phyloP scores from a whole-genome alignment of 2,797 vertebrate genomes.

The Hydrocynus forskahlii region DNA sequence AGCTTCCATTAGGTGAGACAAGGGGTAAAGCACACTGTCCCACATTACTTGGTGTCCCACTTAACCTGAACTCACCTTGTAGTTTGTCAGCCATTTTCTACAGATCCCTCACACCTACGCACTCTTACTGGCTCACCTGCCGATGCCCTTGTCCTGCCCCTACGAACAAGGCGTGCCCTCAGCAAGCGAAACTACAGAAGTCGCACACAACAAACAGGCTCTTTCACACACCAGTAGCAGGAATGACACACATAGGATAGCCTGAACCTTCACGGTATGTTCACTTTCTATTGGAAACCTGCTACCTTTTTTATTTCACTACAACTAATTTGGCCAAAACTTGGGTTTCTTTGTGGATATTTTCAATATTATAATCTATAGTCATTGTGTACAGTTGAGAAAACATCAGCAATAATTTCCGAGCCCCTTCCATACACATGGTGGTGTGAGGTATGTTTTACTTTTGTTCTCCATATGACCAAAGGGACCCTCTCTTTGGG shows the following conservation, averaged over 20 bases:
- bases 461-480: not conserved
- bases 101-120: not conserved
- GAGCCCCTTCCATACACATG: not conserved
- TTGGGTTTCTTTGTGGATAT: not conserved
- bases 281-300: not conserved
- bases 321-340: not conserved
- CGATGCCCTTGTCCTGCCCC: not conserved
- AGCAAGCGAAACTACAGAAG: not conserved
- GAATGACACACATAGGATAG: not conserved
- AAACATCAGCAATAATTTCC: not conserved
- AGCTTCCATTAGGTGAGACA: no score
- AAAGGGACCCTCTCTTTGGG: not conserved
- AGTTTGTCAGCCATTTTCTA: not conserved
- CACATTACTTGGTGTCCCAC: not conserved
- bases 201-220: conserved; percentile 2
- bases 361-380: no score
- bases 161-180: not conserved
- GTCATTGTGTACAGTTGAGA: no score
- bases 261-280: conserved; percentile 1
- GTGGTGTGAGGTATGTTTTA: not conserved
- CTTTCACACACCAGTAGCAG: not conserved
- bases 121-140: conserved; percentile 11
- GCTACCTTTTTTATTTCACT: not conserved
- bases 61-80: not conserved
- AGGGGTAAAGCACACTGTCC: not conserved